Evolutionary conservation across 2,797 vertebrate species (phyloP).

Genomic region (Sebastes umbrosus): DNA sequence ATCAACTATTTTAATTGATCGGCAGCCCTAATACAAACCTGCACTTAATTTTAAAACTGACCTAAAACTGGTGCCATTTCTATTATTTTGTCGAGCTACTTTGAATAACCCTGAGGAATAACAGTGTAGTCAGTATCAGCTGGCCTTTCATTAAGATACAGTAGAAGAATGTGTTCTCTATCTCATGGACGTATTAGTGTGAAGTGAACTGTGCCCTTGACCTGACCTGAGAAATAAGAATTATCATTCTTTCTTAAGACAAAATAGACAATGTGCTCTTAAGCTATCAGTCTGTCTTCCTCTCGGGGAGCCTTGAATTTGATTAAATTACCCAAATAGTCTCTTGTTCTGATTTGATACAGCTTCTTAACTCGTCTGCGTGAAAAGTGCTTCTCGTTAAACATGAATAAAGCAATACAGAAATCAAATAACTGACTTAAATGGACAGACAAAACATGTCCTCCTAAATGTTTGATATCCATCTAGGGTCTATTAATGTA

Average conservation of each 20-base stretch:
- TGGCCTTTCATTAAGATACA: no score
- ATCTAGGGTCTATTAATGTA: not conserved
- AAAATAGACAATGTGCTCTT: not conserved
- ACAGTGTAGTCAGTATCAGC: not conserved
- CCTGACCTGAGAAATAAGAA: conserved; percentile 21
- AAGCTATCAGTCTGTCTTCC: not conserved
- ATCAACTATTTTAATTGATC: no score
- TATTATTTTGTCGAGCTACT: not conserved
- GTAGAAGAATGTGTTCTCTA: not conserved
- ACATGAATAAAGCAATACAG: not conserved
- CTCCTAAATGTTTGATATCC: not conserved
- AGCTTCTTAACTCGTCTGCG: not conserved
- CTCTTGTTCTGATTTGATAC: conserved; percentile 26
- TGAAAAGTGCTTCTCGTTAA: not conserved
- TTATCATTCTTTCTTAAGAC: not conserved
- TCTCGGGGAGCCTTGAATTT: not conserved
- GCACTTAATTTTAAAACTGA: not conserved
- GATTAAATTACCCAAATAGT: conserved; percentile 36
- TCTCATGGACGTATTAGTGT: not conserved
- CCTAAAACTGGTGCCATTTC: not conserved
- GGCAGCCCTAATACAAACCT: not conserved
- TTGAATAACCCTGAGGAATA: not conserved
- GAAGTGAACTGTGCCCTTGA: conserved; percentile 16
- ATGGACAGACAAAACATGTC: not conserved
- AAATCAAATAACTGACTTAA: not conserved